Evolutionary conservation across 2,888 invertebrate species (phyloP), one percentile per base, ranked within the genome.

Genomic region (Aporophyla lueneburgensis): DNA sequence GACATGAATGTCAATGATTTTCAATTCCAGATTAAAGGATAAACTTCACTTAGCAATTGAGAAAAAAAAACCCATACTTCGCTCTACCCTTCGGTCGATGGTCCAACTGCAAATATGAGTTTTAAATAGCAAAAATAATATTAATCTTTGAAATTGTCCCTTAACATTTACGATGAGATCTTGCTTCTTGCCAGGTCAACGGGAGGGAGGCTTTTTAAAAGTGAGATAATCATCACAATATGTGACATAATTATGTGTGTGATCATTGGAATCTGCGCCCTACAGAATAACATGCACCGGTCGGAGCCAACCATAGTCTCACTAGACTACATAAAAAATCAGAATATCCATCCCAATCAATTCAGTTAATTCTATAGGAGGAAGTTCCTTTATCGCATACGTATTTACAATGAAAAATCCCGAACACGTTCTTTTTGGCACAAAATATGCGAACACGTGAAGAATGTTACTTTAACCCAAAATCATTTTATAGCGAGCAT

Each of bases 401-500:
- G 7, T 43, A 51, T 53, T n/a, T 69, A 54, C 27, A 46, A 5
- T 4, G 6, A 49, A 46, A 63, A 63, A 56, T 40, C 27, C 24
- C 21, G 24, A 53, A 46, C 43, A 46, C 16, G 33, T 40, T 54
- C 19, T 56, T 69, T 77, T 68, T 58, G 56, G 73, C 73, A 80
- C 66, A 63, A 54, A 76, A 56, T 76, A 70, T 67, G 70, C 46
- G 21, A 69, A 62, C 24, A 70, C 16, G 24, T 61, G 51, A 68
- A 54, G 40, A 43, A 67, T 69, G 67, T 75, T 59, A 46, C 14
- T 33, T 27, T 76, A 69, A 76, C 33, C 66, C 69, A 27, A 53
- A 81, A 33, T 67, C 54, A 46, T 67, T 81, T 66, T 72, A 73
- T 46, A 53, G 80, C 53, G 2, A 53, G 53, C 46, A 51, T 56